Evolutionary conservation across 1,140 invertebrate species (phyloP).

Genomic region (Achroia grisella): DNA sequence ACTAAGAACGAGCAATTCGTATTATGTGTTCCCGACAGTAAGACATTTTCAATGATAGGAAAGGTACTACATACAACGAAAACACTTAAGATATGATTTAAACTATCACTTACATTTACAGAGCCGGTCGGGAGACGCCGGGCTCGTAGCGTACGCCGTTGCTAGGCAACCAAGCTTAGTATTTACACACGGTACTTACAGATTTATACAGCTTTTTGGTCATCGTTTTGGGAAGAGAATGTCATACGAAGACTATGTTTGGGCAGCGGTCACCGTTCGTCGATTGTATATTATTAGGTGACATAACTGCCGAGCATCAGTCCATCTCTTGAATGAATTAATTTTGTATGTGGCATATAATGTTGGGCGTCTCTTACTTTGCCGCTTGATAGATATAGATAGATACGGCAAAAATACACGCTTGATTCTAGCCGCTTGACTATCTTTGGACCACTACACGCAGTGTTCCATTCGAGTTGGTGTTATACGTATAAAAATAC

Average conservation of each 20-base stretch:
- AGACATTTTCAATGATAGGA: constrained; percentile 22
- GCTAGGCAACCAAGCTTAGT: constrained; percentile 36
- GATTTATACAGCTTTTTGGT: constrained; percentile 48
- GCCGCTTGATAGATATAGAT: too few relatives aligned
- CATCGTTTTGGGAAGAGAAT: constrained; percentile 47
- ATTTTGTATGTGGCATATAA: too few relatives aligned
- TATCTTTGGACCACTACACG: too few relatives aligned
- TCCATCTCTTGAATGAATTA: too few relatives aligned
- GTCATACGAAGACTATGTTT: constrained; percentile 20
- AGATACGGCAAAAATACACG: too few relatives aligned
- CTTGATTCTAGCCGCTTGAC: too few relatives aligned
- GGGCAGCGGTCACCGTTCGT: neutral
- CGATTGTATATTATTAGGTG: neutral
- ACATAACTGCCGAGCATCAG: too few relatives aligned
- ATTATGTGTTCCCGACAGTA: constrained; percentile 35
- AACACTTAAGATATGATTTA: constrained; percentile 64
- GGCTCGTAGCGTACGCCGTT: constrained; percentile 19
- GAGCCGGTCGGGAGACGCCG: constrained; percentile 9
- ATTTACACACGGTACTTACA: constrained; percentile 40
- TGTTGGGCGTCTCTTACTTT: too few relatives aligned
- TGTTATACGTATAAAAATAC: too few relatives aligned
- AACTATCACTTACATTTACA: constrained; percentile 44
- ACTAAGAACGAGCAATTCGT: constrained; percentile 30
- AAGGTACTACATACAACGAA: constrained; percentile 38
- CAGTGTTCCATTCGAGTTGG: too few relatives aligned